These are phyloP conservation scores for Stylophora pistillata DNA, from an alignment of 64 coral and sea anemone species.

Conservation along the genomic window DNA sequence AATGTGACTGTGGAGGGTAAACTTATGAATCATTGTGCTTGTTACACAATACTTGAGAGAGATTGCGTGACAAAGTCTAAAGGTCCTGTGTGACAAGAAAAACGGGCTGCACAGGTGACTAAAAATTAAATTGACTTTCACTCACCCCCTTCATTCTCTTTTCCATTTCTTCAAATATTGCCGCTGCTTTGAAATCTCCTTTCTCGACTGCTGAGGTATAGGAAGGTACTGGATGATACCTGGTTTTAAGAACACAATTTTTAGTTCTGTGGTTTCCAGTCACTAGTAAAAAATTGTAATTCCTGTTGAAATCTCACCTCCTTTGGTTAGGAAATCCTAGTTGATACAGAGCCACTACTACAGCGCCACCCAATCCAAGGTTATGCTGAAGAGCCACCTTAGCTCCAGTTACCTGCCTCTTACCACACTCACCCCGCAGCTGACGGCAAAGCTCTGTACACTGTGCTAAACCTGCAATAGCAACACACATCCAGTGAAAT, in stretches of 20 bases:
- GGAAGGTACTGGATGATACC: slow-evolving; percentile 52
- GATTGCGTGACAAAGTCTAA: no score
- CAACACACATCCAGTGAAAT: not conserved
- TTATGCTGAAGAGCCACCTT: slow-evolving; percentile 88
- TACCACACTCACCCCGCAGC: slow-evolving; percentile 94
- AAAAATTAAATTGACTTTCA: not conserved
- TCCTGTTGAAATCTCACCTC: slow-evolving; percentile 21
- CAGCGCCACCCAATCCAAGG: slow-evolving; percentile 93
- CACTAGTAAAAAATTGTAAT: no score
- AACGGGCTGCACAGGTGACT: not conserved
- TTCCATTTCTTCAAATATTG: slow-evolving; percentile 84
- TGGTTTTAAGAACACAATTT: not conserved
- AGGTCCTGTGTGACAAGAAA: no score
- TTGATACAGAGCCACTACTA: slow-evolving; percentile 90
- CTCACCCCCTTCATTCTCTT: slow-evolving; percentile 77
- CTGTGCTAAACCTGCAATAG: slow-evolving; percentile 76
- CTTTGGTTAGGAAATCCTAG: slow-evolving; percentile 84
- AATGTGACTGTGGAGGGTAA: not conserved
- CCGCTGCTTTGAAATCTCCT: slow-evolving; percentile 79
- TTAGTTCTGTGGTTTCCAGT: no score
- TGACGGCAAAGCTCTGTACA: slow-evolving; percentile 90
- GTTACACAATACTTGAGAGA: no score
- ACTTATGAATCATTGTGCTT: no score
- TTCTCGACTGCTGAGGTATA: slow-evolving; percentile 54
- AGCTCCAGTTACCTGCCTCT: slow-evolving; percentile 86